A percentile compares a stretch with the other conserved stretches of the same genome.
These are phyloP conservation scores for Clepsis dumicolana DNA, from an alignment of 2,888 invertebrate genomes.

Conservation along the genomic window DNA sequence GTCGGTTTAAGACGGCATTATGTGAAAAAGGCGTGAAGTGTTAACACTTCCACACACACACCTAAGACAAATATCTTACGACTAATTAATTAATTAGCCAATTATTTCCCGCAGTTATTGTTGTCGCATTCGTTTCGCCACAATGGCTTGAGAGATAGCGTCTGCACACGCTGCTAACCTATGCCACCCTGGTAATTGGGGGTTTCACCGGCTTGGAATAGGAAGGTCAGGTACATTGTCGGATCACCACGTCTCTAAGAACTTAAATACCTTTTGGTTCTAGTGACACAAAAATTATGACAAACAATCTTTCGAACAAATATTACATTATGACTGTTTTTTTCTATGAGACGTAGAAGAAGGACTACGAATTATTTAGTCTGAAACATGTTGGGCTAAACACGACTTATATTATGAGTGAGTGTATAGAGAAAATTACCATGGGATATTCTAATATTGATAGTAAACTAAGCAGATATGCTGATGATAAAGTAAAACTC, in stretches of 20 bases:
- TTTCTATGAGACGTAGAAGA: too few relatives aligned
- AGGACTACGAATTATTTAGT: too few relatives aligned
- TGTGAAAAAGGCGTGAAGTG: not conserved
- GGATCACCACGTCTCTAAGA: not conserved
- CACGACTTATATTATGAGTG: too few relatives aligned
- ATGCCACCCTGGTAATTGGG: slow-evolving; percentile 40
- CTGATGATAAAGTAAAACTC: not conserved
- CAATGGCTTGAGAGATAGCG: slow-evolving; percentile 34
- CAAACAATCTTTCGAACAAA: too few relatives aligned
- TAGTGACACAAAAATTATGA: too few relatives aligned
- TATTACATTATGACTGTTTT: too few relatives aligned
- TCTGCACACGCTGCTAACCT: slow-evolving; percentile 35
- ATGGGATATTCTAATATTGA: not conserved
- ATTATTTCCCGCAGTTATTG: slow-evolving; percentile 9
- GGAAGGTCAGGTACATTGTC: not conserved
- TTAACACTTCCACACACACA: too few relatives aligned
- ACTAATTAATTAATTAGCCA: slow-evolving; percentile 1
- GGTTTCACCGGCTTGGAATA: slow-evolving; percentile 18
- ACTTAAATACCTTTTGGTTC: too few relatives aligned
- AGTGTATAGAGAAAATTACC: too few relatives aligned
- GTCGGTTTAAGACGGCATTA: too few relatives aligned
- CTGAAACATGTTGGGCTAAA: too few relatives aligned
- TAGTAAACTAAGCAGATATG: not conserved
- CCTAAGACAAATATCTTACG: not conserved
- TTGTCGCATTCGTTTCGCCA: slow-evolving; percentile 36